Evolutionary conservation across 2,888 invertebrate species (phyloP), one percentile per base, ranked within the genome.

Genomic region (Harpalus rubripes): DNA sequence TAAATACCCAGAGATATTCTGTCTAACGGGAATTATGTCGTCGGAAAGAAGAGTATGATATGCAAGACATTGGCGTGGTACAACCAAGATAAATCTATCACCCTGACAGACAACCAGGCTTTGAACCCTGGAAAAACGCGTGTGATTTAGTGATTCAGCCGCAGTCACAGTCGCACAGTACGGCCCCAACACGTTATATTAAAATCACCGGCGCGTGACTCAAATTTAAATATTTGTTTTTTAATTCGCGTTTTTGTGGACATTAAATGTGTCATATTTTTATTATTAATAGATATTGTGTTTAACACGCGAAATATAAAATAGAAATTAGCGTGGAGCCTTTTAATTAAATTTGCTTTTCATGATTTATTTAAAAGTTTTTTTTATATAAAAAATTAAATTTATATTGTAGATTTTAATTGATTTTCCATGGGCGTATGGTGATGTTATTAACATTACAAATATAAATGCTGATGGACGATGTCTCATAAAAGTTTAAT

Each of bases 1-100:
- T 84, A 76, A 84, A 84, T 84, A 84, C 84, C 44, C 63, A 26
- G 52, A 59, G 76, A 59, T 84, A 84, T 76, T 76, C 76, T 39
- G 44, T 63, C 61, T 84, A 84, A 84, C 84, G 78, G 84, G 61
- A 76, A 76, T 61, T 18, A 76, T 84, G 84, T 84, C 76, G 22
- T 74, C 61, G 41, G 58, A 76, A 61, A 76, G 84, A 84, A 74
- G 84, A 76, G 61, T 84, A 63, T 61, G 41, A 74, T 74, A 84
- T 84, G 78, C 59, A 56, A 52, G 39, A 65, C 76, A 63, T 32
- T 65, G 78, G 26, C 16, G 52, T 52, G 56, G 79, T 79, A 84
- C 84, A 79, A 63, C 56, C 16, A 63, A 83, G 58, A 84, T 84
- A 84, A 84, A 84, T 84, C 84, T 84, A 84, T 84, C 84, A 65